phyloP scores from a whole-genome alignment of 2,888 invertebrate genomes.

The Calliscelio sp. region DNA sequence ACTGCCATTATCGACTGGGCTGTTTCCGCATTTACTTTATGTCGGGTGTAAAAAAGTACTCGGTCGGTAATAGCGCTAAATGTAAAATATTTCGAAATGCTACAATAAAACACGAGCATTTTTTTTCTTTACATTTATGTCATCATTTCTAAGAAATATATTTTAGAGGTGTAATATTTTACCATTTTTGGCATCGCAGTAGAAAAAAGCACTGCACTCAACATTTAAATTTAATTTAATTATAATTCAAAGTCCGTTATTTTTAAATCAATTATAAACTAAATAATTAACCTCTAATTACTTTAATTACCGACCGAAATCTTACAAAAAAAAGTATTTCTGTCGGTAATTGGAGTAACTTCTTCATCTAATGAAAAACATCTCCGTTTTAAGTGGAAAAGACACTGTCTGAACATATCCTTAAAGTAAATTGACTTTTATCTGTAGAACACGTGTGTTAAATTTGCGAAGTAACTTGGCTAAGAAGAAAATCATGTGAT shows the following conservation, averaged over 20 bases:
- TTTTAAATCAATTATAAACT: no score
- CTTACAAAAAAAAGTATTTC: neutral
- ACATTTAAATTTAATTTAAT: no score
- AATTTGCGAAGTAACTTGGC: slow-evolving; percentile 42
- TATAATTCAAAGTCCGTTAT: no score
- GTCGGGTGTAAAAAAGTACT: slow-evolving; percentile 14
- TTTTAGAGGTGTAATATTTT: no score
- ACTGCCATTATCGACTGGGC: slow-evolving; percentile 40
- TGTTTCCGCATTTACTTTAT: slow-evolving; percentile 44
- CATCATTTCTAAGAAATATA: no score
- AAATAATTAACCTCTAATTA: neutral
- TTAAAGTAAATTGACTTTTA: slow-evolving; percentile 68
- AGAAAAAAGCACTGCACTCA: no score
- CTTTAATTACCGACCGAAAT: neutral
- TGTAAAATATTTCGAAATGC: neutral
- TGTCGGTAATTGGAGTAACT: neutral
- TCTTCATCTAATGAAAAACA: neutral
- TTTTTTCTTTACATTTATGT: no score
- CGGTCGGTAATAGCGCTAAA: neutral
- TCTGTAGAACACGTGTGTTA: slow-evolving; percentile 48
- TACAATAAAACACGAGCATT: no score
- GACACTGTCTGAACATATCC: slow-evolving; percentile 20
- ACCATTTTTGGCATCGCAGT: no score
- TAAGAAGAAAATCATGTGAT: slow-evolving; percentile 38
- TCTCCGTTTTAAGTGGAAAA: neutral